A percentile compares a stretch with the other conserved stretches of the same genome.
Conservation (phyloP, 1,140 invertebrate genomes). For the Drosophila aff. region DNA sequence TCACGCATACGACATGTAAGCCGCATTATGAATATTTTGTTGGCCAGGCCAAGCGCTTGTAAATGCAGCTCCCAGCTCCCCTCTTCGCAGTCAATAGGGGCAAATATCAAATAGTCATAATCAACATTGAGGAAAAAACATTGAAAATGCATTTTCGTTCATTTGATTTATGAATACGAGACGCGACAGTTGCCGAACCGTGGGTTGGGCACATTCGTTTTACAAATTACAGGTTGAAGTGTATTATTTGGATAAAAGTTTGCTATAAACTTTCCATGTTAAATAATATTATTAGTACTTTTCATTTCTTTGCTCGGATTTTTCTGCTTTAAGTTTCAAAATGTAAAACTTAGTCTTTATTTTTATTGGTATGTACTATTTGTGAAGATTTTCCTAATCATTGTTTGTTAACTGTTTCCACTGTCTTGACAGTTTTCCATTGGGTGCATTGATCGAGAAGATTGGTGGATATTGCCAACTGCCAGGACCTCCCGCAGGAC, state of each 20-base stretch:
- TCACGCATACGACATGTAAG: slow-evolving; percentile 79
- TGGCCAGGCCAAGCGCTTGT: slow-evolving; percentile 48
- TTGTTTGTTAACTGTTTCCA: background rate
- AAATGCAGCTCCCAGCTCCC: slow-evolving; percentile 13
- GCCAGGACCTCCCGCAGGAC: slow-evolving; percentile 34
- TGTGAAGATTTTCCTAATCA: no score
- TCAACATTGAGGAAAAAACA: slow-evolving; percentile 71
- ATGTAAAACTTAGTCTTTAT: background rate
- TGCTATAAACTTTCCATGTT: background rate
- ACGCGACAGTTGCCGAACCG: slow-evolving; percentile 64
- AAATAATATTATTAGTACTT: background rate
- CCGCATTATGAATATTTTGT: slow-evolving; percentile 83
- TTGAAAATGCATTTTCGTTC: slow-evolving; percentile 78
- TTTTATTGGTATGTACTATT: background rate
- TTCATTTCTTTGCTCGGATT: no score
- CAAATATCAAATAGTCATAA: slow-evolving; percentile 76
- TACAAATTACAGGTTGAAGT: background rate
- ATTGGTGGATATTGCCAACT: slow-evolving; percentile 5
- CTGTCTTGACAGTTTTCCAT: slow-evolving; percentile 3
- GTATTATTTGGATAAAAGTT: background rate
- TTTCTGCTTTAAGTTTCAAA: no score
- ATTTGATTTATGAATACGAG: slow-evolving; percentile 76
- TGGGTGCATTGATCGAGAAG: slow-evolving; percentile 7
- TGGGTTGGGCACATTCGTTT: background rate
- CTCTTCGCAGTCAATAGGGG: slow-evolving; percentile 13